Evolutionary conservation across 2,888 invertebrate species (phyloP), one percentile per base, ranked within the genome.

Genomic region (Amiota communis): DNA sequence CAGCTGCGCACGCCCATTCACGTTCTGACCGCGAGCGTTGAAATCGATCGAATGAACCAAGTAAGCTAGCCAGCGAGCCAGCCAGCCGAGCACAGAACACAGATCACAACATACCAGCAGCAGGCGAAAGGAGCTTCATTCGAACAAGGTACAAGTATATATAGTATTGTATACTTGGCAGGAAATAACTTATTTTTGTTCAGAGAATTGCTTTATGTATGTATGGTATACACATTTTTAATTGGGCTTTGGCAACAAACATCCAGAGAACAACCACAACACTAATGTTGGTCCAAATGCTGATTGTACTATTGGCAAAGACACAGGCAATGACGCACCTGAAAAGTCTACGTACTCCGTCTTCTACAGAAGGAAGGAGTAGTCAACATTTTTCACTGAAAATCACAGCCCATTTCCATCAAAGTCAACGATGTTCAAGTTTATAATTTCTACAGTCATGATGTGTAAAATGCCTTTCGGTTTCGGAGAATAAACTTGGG

Each of bases 111-210:
- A 36, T 0, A 36, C 36, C 8, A 36, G 36, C 36, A 36, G 36
- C 36, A 36, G 36, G 36, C 36, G 36, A 36, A 36, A 36, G 36
- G 36, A 36, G 6, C 36, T 36, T 36, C 36, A 36, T 17, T 17
- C 12, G 20, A 12, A 20, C 61, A 63, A 36, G 63, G 36, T 17
- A n/a, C 10, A 1, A 23, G 23, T 47, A n/a, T 23, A 23, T 23
- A 23, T 3, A 23, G 2, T 23, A 23, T 23, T 23, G 23, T 23
- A 4, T 47, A n/a, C 15, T 61, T 83, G 82, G 80, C 84, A 82
- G 84, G 83, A 83, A 83, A 83, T 83, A 84, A 83, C 83, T 83
- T 84, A 83, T 81, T 83, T 83, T 83, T 79, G 74, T 36, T 51
- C 67, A 36, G 23, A 53, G 53, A 68, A 68, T 68, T 51, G 67